Conservation (phyloP, 2,888 invertebrate species). For the Lasioglossum zephyrum region DNA sequence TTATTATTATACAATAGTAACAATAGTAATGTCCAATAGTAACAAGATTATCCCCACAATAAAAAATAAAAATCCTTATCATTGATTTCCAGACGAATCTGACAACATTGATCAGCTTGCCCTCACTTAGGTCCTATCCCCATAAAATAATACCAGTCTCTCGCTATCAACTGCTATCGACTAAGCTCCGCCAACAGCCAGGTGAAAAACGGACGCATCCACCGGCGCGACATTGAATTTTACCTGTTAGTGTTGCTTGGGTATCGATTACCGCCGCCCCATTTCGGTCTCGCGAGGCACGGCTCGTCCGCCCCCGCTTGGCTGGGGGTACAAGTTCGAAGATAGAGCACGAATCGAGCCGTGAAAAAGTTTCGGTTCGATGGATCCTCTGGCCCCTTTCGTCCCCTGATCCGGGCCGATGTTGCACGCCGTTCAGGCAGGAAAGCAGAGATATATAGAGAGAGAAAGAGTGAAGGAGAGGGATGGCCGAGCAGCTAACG, state of each 20-base stretch:
- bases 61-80: neutral
- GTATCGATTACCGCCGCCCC: neutral
- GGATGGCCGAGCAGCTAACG: constrained; percentile 29
- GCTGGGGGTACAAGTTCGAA: neutral
- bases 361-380: constrained; percentile 24
- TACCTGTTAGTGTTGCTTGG: constrained; percentile 15
- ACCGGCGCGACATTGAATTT: constrained; percentile 15
- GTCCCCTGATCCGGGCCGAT: neutral
- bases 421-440: neutral
- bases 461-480: neutral
- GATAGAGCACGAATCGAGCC: constrained; percentile 2
- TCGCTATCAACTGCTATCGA: neutral
- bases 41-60: neutral
- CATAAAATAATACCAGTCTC: neutral
- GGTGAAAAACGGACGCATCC: neutral
- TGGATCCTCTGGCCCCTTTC: neutral
- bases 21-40: neutral
- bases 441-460: neutral
- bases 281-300: neutral
- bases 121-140: neutral
- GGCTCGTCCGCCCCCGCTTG: neutral
- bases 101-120: neutral
- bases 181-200: neutral
- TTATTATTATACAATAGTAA: too few relatives aligned
- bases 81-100: neutral